Evolutionary conservation across 35 echinoderm and acorn worm species (phyloP), one percentile per base, ranked within the genome.

Genomic region (Heliocidaris erythrogramma): DNA sequence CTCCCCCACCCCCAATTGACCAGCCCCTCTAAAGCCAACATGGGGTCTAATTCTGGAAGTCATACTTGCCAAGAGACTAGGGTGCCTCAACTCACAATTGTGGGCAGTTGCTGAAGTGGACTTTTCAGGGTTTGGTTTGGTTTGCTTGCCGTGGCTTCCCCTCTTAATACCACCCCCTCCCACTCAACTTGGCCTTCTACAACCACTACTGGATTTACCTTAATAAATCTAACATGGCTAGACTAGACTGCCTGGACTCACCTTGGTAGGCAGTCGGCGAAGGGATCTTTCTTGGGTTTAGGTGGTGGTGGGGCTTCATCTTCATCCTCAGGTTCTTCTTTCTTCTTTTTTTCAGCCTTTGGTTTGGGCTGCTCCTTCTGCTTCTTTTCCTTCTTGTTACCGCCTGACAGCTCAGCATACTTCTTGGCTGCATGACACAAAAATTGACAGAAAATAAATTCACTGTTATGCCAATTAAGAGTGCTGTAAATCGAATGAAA

Each of bases 261-360:
- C 98, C 96, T 96, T 88, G 93, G 61, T 24, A 96, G 98, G 56
- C 95, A 60, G 86, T 95, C 47, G 7, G 91, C 95, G 88, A 97
- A 99, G 85, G 96, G 95, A 91, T 99, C 98, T 69, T 94, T 94
- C 95, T 98, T 97, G 16, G 91, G 49, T 86, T 93, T 92, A 47
- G 95, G 94, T 60, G 96, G n/a, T n/a, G n/a, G 59, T 59, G 94
- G 87, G 5, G 14, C 95, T 10, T 90, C 96, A 56, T 96, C 93
- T n/a, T 88, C 86, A 5, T 96, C 78, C 21, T 96, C 85, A n/a
- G 84, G 86, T 85, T 12, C 49, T 94, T 93, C 84, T 47, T 95
- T 85, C 89, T 97, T 92, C 94, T 97, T 95, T 48, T 97, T 96
- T 8, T 78, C 90, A 49, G 97, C 48, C 49, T 92, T 92, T 10